Evolutionary conservation across 2,888 invertebrate genomes (phyloP), one percentile per base, ranked within the genome.

Genomic region (Adineta ricciae): DNA sequence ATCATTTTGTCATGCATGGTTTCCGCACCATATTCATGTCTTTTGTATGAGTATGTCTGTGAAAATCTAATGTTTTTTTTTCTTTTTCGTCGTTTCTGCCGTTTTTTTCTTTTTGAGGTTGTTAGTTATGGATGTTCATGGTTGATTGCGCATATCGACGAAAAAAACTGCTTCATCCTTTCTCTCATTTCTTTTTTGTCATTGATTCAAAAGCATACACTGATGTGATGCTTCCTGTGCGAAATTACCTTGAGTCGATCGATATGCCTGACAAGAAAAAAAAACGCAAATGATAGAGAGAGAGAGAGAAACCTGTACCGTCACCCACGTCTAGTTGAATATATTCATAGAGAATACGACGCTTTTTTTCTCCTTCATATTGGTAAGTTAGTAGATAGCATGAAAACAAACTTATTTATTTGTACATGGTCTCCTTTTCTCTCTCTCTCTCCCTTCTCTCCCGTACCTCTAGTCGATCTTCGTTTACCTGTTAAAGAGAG

Each of bases 1-100:
- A 64, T 64, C 11, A 32, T 64, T 64, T 64, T 64, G 64, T 64
- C 64, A 64, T 64, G 64, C 64, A 64, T 32, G 64, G 64, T 64
- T 64, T 64, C 64, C 16, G 64, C 32, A 64, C 32, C 11, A 64
- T 64, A 64, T 64, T 16, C 64, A 32, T 32, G 14, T 32, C 32
- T 64, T 64, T 36, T 64, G 5, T 36, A 64, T 64, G 7, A 64
- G 32, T 64, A 27, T 36, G 32, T 64, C 32, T 64, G 64, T 64
- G 4, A 19, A 32, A 46, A 46, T 8, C 46, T 64, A 8, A 16
- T 32, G 32, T 64, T 64, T 64, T 32, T 64, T 64, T 64, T 7
- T 36, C 32, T 32, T 64, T 64, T 64, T 64, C 19, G 32, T 16
- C 50, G 50, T 64, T 14, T 32, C 64, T 4, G 9, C 14, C 0